Base-by-base conservation (phyloP, 64 coral and sea anemone genomes). In the Catalaphyllia jardinei region DNA sequence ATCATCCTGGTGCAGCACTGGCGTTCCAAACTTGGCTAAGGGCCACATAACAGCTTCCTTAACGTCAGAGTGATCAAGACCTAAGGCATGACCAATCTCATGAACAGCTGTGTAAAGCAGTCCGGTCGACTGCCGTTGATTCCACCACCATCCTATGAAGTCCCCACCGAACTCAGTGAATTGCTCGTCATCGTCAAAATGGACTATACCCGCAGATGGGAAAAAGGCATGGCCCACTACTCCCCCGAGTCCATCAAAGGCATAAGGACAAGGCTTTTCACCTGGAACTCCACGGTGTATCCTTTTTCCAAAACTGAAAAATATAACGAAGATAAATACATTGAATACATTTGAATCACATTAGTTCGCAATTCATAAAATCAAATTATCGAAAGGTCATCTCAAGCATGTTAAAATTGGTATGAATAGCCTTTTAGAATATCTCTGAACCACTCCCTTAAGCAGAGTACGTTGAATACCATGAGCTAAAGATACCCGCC, bases 191-290 rank as follows among this genome's bases (percentile, higher is more conserved):
- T 86, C 89, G 62, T 91, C 91, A 67, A 92, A 92, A 65, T 92
- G 91, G 12, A 87, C 35, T 14, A 62, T 50, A 24, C 91, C 91
- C n/a, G 73, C 86, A 6, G 83, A 46, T 28, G 91, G 91, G 22
- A 80, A 71, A 67, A 80, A 93, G n/a, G 91, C 91, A 88, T 93
- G 91, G 27, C 85, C 91, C 16, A 93, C 35, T 14, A 93, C 86
- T 55, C 74, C 74, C 13, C 80, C 80, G 19, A 35, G 22, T 55
- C 24, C 8, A 55, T 33, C 3, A 74, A 17, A 11, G 22, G 72
- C 4, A 19, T 8, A 52, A 87, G 42, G 42, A 46, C 42, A 46
- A 4, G 42, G 42, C 5, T 46, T 46, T 46, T 46, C 42, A 46
- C 42, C 42, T 46, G 42, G 42, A 46, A 46, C 42, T 4, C 42